A percentile compares a stretch with the other conserved stretches of the same genome.
Conservation (phyloP, 2,797 vertebrate genomes). For the Mormyrops attenuatus region DNA sequence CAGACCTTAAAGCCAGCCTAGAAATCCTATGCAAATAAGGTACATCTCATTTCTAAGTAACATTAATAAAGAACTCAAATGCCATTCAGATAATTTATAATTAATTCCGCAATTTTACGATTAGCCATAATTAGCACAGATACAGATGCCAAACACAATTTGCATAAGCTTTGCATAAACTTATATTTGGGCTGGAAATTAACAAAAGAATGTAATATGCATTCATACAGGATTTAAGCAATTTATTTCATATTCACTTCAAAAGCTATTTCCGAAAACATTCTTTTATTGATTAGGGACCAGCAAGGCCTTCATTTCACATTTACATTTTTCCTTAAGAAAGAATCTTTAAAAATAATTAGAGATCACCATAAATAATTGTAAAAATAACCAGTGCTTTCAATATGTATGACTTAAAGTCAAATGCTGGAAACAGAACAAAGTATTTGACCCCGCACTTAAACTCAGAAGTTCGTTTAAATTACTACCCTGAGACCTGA, state of each 20-base stretch:
- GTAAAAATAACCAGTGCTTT: neutral
- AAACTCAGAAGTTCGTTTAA: neutral
- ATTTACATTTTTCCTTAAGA: neutral
- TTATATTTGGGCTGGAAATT: neutral
- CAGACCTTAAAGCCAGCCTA: neutral
- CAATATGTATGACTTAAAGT: neutral
- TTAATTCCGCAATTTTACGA: neutral
- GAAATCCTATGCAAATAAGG: neutral
- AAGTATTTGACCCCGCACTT: conserved; percentile 4
- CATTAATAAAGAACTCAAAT: neutral
- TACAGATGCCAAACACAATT: neutral
- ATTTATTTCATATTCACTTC: conserved; percentile 8
- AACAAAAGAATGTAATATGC: neutral
- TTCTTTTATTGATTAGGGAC: neutral
- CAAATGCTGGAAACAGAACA: conserved; percentile 8
- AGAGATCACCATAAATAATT: neutral
- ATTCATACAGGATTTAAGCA: neutral
- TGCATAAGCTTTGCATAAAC: neutral
- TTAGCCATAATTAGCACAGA: neutral
- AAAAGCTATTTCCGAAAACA: neutral
- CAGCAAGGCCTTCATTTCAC: neutral
- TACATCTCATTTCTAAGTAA: neutral
- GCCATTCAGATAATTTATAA: neutral
- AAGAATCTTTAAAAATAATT: neutral
- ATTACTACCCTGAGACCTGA: neutral